These are phyloP conservation scores for Petrosia ficiformis DNA, from an alignment of 37 sponge, comb jelly and placozoan species.

Conservation along the genomic window DNA sequence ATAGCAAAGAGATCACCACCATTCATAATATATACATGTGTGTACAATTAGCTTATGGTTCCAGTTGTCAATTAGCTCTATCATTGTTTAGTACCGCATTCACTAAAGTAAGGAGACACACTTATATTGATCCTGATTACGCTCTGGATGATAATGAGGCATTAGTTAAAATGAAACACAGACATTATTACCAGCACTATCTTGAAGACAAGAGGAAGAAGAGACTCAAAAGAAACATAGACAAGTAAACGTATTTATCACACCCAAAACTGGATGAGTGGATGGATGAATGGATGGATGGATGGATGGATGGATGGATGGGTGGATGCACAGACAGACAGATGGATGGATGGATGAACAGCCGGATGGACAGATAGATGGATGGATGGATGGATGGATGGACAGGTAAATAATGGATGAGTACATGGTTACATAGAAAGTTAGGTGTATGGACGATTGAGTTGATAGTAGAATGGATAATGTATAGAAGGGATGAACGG, in stretches of 20 bases:
- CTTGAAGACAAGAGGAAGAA: constrained; percentile 28
- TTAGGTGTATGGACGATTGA: background rate
- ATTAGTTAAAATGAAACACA: constrained; percentile 11
- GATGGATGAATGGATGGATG: no score
- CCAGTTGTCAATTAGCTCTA: background rate
- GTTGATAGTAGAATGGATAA: no score
- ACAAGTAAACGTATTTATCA: constrained; percentile 40
- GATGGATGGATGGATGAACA: no score
- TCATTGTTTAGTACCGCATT: constrained; percentile 53
- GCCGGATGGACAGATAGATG: no score
- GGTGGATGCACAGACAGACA: no score
- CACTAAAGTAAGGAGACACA: constrained; percentile 59
- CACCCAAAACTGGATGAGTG: no score
- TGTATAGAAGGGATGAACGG: no score
- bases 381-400: no score
- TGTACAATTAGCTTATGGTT: background rate
- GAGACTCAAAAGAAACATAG: constrained; percentile 25
- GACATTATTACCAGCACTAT: constrained; percentile 43
- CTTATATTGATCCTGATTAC: constrained; percentile 84
- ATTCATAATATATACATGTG: background rate
- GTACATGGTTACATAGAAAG: no score
- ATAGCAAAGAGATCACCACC: background rate
- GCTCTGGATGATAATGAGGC: constrained; percentile 38
- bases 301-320: no score
- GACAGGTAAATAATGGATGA: no score